Conservation (phyloP, 35 echinoderm and acorn worm species). For the Nesometra sesokonis region DNA sequence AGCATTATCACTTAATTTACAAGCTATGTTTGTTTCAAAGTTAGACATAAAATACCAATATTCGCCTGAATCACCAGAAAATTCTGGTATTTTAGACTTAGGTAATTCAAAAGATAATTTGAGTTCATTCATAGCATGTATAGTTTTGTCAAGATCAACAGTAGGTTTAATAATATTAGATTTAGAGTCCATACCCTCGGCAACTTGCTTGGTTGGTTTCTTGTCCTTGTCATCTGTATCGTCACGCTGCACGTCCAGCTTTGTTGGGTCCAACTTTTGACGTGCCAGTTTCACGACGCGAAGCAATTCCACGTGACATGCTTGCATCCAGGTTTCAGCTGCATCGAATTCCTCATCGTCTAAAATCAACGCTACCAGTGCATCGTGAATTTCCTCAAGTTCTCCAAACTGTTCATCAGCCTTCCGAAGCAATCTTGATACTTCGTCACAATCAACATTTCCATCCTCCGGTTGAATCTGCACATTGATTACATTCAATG, state of each 20-base stretch:
- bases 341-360: constrained; percentile 6
- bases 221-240: not conserved
- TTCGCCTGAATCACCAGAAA: constrained; percentile 21
- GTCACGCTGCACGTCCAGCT: not conserved
- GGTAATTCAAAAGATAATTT: constrained; percentile 24
- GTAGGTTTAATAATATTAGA: not conserved
- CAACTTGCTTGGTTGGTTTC: not conserved
- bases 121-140: constrained; percentile 16
- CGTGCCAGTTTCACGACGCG: not conserved
- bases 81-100: constrained; percentile 19
- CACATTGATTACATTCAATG: constrained; percentile 14
- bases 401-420: not conserved
- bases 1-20: constrained; percentile 7
- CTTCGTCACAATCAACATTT: constrained; percentile 4
- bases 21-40: constrained; percentile 23
- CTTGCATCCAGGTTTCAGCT: constrained; percentile 16
- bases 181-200: not conserved
- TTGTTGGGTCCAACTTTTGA: not conserved
- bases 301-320: constrained; percentile 1
- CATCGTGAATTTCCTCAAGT: not conserved
- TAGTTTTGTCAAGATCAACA: not conserved
- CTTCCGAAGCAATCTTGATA: not conserved
- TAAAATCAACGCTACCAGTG: not conserved
- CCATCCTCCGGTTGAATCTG: not conserved
- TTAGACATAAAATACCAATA: constrained; percentile 34